phyloP scores from a whole-genome alignment of 2,797 vertebrate genomes.

The Nyctibius grandis region DNA sequence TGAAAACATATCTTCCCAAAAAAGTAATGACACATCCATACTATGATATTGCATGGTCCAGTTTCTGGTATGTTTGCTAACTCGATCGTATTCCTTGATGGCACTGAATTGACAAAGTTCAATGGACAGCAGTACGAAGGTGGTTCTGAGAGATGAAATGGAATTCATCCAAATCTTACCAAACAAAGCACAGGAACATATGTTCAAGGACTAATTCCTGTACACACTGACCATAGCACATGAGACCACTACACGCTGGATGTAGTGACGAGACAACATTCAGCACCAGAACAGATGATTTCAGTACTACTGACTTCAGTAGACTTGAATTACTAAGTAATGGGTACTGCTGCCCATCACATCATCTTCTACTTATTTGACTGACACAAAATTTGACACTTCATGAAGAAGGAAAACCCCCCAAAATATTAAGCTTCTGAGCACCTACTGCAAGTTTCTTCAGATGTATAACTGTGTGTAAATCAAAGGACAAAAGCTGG shows the following conservation, averaged over 20 bases:
- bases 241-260: background rate
- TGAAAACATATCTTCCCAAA: background rate
- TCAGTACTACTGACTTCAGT: background rate
- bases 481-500: background rate
- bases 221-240: background rate
- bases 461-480: background rate
- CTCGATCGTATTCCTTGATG: too few species aligned
- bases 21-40: background rate
- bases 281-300: background rate
- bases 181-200: background rate
- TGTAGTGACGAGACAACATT: background rate
- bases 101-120: background rate
- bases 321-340: background rate
- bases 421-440: background rate
- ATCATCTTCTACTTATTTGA: background rate
- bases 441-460: background rate
- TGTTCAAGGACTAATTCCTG: background rate
- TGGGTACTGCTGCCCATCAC: background rate
- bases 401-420: background rate
- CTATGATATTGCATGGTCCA: fast-evolving
- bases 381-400: background rate
- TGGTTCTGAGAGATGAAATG: background rate
- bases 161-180: background rate
- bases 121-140: background rate
- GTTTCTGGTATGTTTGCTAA: background rate